A percentile compares a stretch with the other conserved stretches of the same genome.
Conservation (phyloP, 2,113 vertebrate genomes). For the Notechis scutatus region DNA sequence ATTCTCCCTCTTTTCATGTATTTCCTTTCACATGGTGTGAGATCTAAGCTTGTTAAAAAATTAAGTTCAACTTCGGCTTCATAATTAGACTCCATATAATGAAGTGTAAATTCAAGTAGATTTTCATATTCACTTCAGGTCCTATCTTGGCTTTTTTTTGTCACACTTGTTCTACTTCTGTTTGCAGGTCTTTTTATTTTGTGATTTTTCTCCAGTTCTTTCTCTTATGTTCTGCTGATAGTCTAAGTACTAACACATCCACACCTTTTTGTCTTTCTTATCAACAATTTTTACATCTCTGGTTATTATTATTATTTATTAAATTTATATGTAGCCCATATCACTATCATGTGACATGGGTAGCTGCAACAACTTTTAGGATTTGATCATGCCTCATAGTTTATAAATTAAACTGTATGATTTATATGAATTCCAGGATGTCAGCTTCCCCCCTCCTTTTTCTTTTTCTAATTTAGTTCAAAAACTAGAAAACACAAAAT, state of each 20-base stretch:
- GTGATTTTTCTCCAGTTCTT: neutral
- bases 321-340: neutral
- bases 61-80: neutral
- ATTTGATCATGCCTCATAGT: neutral
- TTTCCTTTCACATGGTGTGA: neutral
- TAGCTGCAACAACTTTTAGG: neutral
- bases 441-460: no score
- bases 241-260: neutral
- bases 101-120: neutral
- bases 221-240: neutral
- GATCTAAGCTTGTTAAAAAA: neutral
- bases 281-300: neutral
- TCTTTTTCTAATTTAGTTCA: neutral
- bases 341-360: neutral
- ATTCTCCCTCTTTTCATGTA: neutral
- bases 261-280: neutral
- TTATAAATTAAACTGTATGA: neutral
- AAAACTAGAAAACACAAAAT: neutral
- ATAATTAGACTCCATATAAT: neutral
- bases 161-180: neutral
- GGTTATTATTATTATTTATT: neutral
- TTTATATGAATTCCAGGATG: neutral
- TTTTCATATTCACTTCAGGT: neutral
- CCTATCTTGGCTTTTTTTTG: neutral
- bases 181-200: neutral